phyloP scores from a whole-genome alignment of 2,888 invertebrate genomes.

The Andrena trimmerana region DNA sequence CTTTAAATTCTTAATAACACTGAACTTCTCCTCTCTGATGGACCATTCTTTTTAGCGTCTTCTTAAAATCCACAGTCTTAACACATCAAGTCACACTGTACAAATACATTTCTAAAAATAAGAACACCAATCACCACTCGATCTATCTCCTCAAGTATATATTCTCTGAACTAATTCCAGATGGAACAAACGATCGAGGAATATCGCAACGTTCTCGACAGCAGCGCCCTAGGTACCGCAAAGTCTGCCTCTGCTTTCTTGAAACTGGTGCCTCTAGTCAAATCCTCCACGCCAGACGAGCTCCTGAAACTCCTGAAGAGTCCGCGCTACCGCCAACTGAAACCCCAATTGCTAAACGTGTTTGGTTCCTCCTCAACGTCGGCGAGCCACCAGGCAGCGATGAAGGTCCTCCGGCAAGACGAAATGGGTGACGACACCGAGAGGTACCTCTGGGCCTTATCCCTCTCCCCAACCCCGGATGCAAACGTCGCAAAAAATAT shows the following conservation, averaged over 20 bases:
- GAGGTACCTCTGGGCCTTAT: conserved; percentile 91
- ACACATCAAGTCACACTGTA: neutral
- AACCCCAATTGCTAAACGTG: conserved; percentile 89
- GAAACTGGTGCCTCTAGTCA: conserved; percentile 88
- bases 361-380: conserved; percentile 90
- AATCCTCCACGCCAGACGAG: conserved; percentile 87
- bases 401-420: conserved; percentile 87
- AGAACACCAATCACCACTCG: neutral
- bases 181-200: conserved; percentile 86
- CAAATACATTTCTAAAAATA: neutral
- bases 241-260: conserved; percentile 89
- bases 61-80: too few relatives aligned
- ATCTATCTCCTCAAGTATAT: neutral
- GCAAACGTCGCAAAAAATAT: conserved; percentile 87
- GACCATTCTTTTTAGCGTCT: neutral
- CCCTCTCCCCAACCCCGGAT: conserved; percentile 88
- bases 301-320: conserved; percentile 87
- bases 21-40: neutral
- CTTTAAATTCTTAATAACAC: too few relatives aligned
- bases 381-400: conserved; percentile 89
- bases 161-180: conserved; percentile 81
- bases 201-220: conserved; percentile 86
- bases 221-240: conserved; percentile 88
- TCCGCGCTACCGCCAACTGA: conserved; percentile 87
- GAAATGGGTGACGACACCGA: conserved; percentile 88